Conservation (phyloP, 2,113 vertebrate genomes). For the Ovibos moschatus region DNA sequence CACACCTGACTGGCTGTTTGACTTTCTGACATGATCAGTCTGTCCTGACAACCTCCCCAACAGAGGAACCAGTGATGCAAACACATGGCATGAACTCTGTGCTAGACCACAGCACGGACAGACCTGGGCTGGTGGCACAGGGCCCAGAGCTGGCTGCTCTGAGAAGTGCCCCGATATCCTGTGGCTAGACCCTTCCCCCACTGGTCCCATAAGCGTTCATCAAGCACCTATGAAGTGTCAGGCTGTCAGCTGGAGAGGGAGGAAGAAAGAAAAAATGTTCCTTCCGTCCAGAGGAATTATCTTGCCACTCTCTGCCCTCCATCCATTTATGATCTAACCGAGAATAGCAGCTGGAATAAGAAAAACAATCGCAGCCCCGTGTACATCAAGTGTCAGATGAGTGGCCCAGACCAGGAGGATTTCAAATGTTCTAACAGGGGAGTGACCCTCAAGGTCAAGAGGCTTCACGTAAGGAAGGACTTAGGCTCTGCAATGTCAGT, state of each 20-base stretch:
- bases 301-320: neutral
- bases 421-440: neutral
- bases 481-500: neutral
- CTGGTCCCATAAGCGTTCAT: neutral
- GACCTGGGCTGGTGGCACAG: neutral
- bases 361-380: neutral
- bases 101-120: neutral
- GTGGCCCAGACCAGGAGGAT: neutral
- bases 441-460: neutral
- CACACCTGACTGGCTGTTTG: neutral
- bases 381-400: neutral
- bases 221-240: neutral
- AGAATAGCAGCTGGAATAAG: neutral
- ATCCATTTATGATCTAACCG: neutral
- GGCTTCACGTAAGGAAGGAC: neutral
- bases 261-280: neutral
- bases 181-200: neutral
- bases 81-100: neutral
- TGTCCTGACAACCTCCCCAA: neutral
- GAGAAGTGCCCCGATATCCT: neutral
- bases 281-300: neutral
- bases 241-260: neutral
- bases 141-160: neutral
- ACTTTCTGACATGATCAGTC: neutral
- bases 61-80: neutral